These are phyloP conservation scores for Oceanodroma tethys DNA, from an alignment of 2,113 vertebrate genomes.

Conservation along the genomic window DNA sequence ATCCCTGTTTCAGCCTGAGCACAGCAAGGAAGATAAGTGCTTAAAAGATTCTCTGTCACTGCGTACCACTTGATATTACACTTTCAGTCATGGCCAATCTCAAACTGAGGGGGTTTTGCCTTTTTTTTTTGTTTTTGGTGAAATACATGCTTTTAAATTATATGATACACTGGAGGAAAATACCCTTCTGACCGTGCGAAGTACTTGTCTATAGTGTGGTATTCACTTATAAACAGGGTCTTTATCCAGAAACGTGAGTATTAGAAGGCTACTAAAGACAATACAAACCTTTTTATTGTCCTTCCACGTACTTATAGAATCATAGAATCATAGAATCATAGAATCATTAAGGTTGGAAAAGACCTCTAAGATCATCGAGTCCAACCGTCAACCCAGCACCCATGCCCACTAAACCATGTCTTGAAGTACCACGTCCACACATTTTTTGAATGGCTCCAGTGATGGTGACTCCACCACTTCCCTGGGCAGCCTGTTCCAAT, in stretches of 20 bases:
- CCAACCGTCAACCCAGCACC: too few species aligned
- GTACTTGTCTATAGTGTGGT: not conserved
- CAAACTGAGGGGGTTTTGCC: not conserved
- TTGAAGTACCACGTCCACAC: too few species aligned
- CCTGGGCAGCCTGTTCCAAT: too few species aligned
- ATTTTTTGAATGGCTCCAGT: too few species aligned
- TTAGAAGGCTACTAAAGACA: not conserved
- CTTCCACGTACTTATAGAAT: not conserved
- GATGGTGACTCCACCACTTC: too few species aligned
- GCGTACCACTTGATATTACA: fast-evolving
- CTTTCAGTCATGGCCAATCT: not conserved
- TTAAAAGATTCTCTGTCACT: not conserved
- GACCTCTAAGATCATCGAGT: too few species aligned
- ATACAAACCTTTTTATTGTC: not conserved
- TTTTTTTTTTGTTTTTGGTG: not conserved
- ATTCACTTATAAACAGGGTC: not conserved
- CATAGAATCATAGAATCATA: too few species aligned
- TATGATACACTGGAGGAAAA: not conserved
- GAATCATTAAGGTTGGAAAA: too few species aligned
- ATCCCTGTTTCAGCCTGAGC: not conserved
- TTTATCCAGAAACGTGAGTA: not conserved
- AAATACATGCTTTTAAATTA: not conserved
- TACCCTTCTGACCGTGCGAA: not conserved
- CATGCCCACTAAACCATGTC: too few species aligned
- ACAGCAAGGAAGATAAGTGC: not conserved